Base-by-base conservation (phyloP, 2,888 invertebrate genomes). In the Limnephilus auricula region DNA sequence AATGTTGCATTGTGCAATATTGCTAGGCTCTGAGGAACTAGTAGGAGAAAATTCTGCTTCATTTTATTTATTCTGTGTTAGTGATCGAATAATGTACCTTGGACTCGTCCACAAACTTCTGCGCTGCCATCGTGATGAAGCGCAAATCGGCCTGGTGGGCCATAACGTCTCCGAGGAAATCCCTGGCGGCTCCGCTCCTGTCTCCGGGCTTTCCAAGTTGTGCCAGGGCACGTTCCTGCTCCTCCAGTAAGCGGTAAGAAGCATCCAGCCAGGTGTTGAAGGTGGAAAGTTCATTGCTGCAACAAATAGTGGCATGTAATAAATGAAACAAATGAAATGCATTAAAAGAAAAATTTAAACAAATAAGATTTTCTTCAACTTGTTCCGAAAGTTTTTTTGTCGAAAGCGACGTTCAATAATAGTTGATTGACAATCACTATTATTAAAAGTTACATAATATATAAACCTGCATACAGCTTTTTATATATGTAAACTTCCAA, bases 41-140 rank as follows among this genome's bases (percentile, higher is more conserved):
- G 2, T 2, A 2, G 15, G 45, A 5, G 5, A 34, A 5, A 4
- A 5, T 4, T 34, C 5, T 34, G 34, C 2, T 4, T 5, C 34
- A 34, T 34, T 34, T 34, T 40, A 9, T 40, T 40, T 13, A 13
- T 40, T 15, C 15, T 3, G 15, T 45, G 13, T 15, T 40, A 40
- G 45, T 65, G 9, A 65, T 25, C 65, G 9, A 65, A 65, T 65
- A 65, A 65, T n/a, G 65, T 25, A 97, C 98, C 96, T 99, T 99
- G 94, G 99, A 98, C 95, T 99, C 99, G 94, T 99, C 99, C 37
- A 99, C 97, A 94, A 99, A 99, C 95, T 99, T 99, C 95, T 99
- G 99, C 1, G 99, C 99, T 1, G 99, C 98, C 98, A 99, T 99
- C 4, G 99, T 98, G 93, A 99, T 98, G 95, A 99, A 99, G 91